Evolutionary conservation across 2,888 invertebrate species (phyloP), one percentile per base, ranked within the genome.

Genomic region (Conistra vaccinii): DNA sequence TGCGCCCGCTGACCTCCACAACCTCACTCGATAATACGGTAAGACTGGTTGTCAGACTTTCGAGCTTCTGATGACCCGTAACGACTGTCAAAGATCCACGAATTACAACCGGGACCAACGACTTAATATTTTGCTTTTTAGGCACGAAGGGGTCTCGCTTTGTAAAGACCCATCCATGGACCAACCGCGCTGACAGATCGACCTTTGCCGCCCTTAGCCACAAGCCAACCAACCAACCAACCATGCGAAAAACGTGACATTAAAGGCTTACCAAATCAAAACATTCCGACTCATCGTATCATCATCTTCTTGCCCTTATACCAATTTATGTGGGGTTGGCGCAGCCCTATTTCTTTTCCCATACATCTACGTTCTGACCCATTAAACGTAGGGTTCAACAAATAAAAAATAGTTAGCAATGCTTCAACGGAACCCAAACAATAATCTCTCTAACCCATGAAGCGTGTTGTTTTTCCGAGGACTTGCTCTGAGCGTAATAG

Each of bases 361-460:
- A 29, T 20, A 58, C 4, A 29, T 10, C 26, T 57, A 10, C 9
- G 4, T 57, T 57, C 29, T 17, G 57, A 29, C 2, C 20, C 20
- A 57, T 10, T 29, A 29, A 60, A 32, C 6, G 5, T 32, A 32
- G 32, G 32, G 32, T 3, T 32, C 3, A 12, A 23, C n/a, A 20
- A 0, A 53, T 35, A 14, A 23, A 35, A n/a, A 26, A 20, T 26
- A 42, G 7, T 5, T 17, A 32, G 29, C 12, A 62, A 20, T 20
- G 2, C 14, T 51, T n/a, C 35, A 58, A 71, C 51, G 29, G 77
- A 78, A 78, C 63, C 58, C 29, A 65, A 29, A 39, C n/a, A 29
- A 9, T 29, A 78, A 35, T 48, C 12, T 39, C 1, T 9, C 35
- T 12, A 29, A 45, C 3, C 20, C 26, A 29, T 55, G 29, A 70